Conservation (phyloP, 2,888 invertebrate species). For the Allolobophora icterica region DNA sequence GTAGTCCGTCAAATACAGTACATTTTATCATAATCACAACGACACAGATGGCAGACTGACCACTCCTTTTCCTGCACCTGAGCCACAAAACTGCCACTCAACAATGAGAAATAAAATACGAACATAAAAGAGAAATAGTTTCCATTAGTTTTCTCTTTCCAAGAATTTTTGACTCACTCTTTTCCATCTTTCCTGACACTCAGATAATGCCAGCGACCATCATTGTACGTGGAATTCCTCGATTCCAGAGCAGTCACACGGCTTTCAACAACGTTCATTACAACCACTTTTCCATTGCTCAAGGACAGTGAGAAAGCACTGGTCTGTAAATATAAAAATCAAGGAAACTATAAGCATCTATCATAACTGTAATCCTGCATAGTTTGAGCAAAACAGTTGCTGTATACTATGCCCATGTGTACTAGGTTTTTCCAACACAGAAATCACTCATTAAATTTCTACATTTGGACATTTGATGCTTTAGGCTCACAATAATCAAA, state of each 20-base stretch:
- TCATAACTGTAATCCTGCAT: not conserved
- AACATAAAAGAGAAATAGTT: not conserved
- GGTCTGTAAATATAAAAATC: conserved; percentile 49
- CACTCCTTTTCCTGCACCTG: too few relatives aligned
- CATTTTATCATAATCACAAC: too few relatives aligned
- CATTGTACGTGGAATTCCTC: conserved; percentile 73
- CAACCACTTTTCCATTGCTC: conserved; percentile 67
- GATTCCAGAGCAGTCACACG: conserved; percentile 65
- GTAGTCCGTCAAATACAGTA: too few relatives aligned
- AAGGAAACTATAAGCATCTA: not conserved
- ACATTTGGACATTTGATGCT: too few relatives aligned
- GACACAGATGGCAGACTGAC: not conserved
- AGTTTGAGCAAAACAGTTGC: too few relatives aligned
- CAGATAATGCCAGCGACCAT: conserved; percentile 93
- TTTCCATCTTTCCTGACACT: conserved; percentile 79
- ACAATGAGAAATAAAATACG: not conserved
- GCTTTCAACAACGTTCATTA: conserved; percentile 68
- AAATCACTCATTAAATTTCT: too few relatives aligned
- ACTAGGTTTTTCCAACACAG: too few relatives aligned
- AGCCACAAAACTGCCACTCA: too few relatives aligned
- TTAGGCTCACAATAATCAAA: too few relatives aligned
- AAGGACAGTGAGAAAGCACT: conserved; percentile 73
- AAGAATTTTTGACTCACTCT: conserved; percentile 60
- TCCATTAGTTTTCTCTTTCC: not conserved
- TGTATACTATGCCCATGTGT: too few relatives aligned